Evolutionary conservation across 2,113 vertebrate genomes (phyloP).

Genomic region (Verasper variegatus): DNA sequence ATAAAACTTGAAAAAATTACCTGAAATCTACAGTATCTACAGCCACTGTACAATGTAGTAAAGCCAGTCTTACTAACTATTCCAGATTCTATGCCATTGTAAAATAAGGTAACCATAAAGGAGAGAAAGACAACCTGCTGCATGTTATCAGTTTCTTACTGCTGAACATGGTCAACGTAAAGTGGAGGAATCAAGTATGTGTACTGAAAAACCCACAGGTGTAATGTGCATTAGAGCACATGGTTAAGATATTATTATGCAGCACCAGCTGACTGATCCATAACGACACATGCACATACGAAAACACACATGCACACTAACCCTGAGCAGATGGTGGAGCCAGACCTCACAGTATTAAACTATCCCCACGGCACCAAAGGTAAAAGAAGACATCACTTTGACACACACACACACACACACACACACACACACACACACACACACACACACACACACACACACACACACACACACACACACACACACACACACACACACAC

Average conservation of each 20-base stretch:
- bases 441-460: conserved; percentile 30
- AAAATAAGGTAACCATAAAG: background rate
- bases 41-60: background rate
- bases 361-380: conserved; percentile 55
- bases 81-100: background rate
- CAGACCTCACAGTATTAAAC: conserved; percentile 65
- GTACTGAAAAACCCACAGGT: background rate
- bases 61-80: background rate
- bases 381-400: conserved; percentile 68
- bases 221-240: conserved; percentile 14
- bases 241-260: conserved; percentile 26
- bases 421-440: conserved; percentile 3
- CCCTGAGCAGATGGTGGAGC: conserved; percentile 69
- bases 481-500: no score
- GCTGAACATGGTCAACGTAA: background rate
- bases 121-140: conserved; percentile 13
- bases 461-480: conserved; percentile 33
- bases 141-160: background rate
- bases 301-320: conserved; percentile 48
- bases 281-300: conserved; percentile 27
- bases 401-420: conserved; percentile 32
- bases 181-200: background rate
- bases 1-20: no score
- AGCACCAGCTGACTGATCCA: conserved; percentile 51
- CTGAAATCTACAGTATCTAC: no score